phyloP scores from a whole-genome alignment of 1,140 invertebrate genomes.

The Phthorimaea operculella region DNA sequence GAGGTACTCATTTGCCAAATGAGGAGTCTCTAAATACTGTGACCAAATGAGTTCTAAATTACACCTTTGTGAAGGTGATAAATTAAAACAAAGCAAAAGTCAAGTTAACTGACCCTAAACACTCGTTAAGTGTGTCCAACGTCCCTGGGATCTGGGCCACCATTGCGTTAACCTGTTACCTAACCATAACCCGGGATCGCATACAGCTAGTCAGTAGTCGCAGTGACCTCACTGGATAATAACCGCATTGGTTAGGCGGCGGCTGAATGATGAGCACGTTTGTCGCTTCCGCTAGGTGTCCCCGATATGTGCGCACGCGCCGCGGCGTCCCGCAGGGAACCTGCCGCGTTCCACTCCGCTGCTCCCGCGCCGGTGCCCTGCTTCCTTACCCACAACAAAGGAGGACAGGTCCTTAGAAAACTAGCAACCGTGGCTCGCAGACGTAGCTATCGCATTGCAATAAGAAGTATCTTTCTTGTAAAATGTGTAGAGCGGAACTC shows the following conservation, averaged over 20 bases:
- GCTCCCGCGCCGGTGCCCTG: slow-evolving; percentile 39
- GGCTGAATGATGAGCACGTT: slow-evolving; percentile 48
- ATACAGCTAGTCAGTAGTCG: not conserved
- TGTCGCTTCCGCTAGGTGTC: slow-evolving; percentile 52
- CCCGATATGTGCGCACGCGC: slow-evolving; percentile 45
- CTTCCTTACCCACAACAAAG: slow-evolving; percentile 16
- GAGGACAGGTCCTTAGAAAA: not conserved
- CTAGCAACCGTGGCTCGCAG: not conserved
- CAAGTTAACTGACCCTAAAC: no score
- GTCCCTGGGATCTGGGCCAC: no score
- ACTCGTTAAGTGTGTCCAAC: no score
- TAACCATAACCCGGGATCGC: not conserved
- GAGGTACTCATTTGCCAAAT: no score
- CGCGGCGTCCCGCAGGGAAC: slow-evolving; percentile 43
- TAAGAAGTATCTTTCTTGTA: no score
- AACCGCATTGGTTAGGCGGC: not conserved
- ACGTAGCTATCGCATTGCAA: no score
- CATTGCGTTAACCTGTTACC: not conserved
- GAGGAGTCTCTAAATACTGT: not conserved
- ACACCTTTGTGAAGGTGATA: no score
- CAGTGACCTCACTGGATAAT: slow-evolving; percentile 5
- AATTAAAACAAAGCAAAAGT: no score
- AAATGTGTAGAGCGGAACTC: no score
- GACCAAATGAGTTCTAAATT: not conserved
- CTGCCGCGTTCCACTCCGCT: slow-evolving; percentile 52